phyloP scores from a whole-genome alignment of 1,140 invertebrate genomes.

The Tetragonula clypearis region DNA sequence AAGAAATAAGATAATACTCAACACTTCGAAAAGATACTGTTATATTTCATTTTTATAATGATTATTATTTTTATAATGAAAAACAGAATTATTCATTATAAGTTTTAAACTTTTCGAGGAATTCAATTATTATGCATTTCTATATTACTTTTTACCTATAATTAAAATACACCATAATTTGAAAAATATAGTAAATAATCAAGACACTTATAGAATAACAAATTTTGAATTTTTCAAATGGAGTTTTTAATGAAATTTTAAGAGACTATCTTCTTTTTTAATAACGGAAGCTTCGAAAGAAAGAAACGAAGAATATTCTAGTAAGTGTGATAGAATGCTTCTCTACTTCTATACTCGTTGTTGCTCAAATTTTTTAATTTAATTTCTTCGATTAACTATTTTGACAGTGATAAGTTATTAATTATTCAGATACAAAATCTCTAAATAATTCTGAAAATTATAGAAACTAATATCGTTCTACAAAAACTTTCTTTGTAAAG shows the following conservation, averaged over 20 bases:
- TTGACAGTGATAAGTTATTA: background rate
- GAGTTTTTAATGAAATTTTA: background rate
- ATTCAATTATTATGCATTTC: background rate
- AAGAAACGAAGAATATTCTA: background rate
- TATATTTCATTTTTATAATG: too few relatives aligned
- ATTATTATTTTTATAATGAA: background rate
- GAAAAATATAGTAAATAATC: too few relatives aligned
- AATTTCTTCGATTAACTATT: background rate
- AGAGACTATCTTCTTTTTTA: background rate
- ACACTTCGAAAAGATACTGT: too few relatives aligned
- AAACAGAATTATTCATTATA: background rate
- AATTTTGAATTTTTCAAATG: too few relatives aligned
- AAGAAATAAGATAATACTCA: background rate
- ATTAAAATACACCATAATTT: too few relatives aligned
- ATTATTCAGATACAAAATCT: too few relatives aligned
- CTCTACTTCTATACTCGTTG: too few relatives aligned
- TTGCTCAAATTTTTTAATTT: background rate
- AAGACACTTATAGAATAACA: too few relatives aligned
- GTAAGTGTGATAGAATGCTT: too few relatives aligned
- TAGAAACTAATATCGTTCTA: background rate
- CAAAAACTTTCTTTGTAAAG: background rate
- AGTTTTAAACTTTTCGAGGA: background rate
- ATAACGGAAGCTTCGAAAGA: background rate
- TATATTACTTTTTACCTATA: too few relatives aligned
- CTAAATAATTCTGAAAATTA: too few relatives aligned